These are phyloP conservation scores for Rhynchophorus ferrugineus DNA, from an alignment of 1,140 invertebrate genomes.

Conservation along the genomic window DNA sequence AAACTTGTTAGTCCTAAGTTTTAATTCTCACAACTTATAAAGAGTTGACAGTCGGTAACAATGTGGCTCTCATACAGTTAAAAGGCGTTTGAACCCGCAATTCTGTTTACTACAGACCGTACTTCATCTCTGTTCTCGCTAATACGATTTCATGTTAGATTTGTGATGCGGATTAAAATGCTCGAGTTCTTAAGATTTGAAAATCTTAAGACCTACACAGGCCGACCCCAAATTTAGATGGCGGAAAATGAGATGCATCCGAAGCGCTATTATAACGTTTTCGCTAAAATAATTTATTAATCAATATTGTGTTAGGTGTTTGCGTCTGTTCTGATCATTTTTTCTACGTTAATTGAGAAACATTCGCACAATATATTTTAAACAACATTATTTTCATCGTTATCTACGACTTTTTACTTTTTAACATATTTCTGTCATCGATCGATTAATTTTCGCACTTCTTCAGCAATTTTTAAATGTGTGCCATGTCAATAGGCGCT, in stretches of 20 bases:
- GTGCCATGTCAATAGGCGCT: too few relatives aligned
- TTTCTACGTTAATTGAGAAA: too few relatives aligned
- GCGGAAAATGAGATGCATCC: neutral
- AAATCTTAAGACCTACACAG: slow-evolving; percentile 3
- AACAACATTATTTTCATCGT: too few relatives aligned
- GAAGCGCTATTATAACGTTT: too few relatives aligned
- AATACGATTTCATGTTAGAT: slow-evolving; percentile 49
- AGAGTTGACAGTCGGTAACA: slow-evolving; percentile 41
- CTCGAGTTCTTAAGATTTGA: slow-evolving; percentile 26
- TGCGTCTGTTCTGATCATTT: too few relatives aligned
- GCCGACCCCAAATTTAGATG: neutral
- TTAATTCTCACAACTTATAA: slow-evolving; percentile 48
- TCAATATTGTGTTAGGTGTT: too few relatives aligned
- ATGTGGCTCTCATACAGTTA: slow-evolving; percentile 40
- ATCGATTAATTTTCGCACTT: too few relatives aligned
- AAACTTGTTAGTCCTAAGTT: slow-evolving; percentile 49
- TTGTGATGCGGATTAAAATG: slow-evolving; percentile 42
- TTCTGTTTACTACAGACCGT: slow-evolving; percentile 41
- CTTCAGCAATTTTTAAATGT: too few relatives aligned
- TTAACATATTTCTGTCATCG: too few relatives aligned
- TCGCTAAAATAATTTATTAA: too few relatives aligned
- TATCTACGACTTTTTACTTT: too few relatives aligned
- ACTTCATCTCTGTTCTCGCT: slow-evolving; percentile 36
- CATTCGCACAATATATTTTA: too few relatives aligned
- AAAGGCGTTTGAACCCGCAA: slow-evolving; percentile 41